Base-by-base conservation (phyloP, 2,888 invertebrate species). In the Cephus sareptanus region DNA sequence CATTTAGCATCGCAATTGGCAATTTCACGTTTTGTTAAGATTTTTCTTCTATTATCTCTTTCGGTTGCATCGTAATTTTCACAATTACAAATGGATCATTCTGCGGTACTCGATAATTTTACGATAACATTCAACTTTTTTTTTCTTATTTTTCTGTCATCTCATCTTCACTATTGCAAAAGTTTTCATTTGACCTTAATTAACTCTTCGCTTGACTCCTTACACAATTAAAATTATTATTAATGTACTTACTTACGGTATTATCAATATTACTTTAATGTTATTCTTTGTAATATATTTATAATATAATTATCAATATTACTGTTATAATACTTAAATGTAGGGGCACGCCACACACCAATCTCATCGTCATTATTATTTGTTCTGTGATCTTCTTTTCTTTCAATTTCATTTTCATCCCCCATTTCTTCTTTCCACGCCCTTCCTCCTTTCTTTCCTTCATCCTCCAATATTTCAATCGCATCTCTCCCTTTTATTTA, bases 301-400 rank as follows among this genome's bases (percentile, higher is more conserved):
- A 85, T 90, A 90, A 90, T 87, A 88, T 89, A 88, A 90, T 89
- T 89, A 90, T 89, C 86, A 86, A 87, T 89, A 88, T 88, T 88
- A 84, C 86, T 85, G 88, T 89, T 90, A 90, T 89, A 89, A 90
- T 90, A 90, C 86, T 89, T 90, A 88, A 89, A 89, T 89, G 89
- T 87, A 88, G 87, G 88, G 88, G 87, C 87, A 89, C 89, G 89
- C 85, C 79, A 79, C 78, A 78, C 78, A 78, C 78, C 78, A 75
- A 78, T 78, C 75, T 77, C 70, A 73, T 73, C 76, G 75, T 76
- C 70, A 78, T 76, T 78, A 71, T 75, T 78, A 73, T 70, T 70
- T 70, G 70, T 70, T 30, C 33, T 33, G 30, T 70, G 70, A 31
- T 70, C 33, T 70, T 70, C 70, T 35, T 68, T n/a, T 56, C 56